Evolutionary conservation across 2,113 vertebrate genomes (phyloP), one percentile per base, ranked within the genome.

Genomic region (Miniopterus natalensis): DNA sequence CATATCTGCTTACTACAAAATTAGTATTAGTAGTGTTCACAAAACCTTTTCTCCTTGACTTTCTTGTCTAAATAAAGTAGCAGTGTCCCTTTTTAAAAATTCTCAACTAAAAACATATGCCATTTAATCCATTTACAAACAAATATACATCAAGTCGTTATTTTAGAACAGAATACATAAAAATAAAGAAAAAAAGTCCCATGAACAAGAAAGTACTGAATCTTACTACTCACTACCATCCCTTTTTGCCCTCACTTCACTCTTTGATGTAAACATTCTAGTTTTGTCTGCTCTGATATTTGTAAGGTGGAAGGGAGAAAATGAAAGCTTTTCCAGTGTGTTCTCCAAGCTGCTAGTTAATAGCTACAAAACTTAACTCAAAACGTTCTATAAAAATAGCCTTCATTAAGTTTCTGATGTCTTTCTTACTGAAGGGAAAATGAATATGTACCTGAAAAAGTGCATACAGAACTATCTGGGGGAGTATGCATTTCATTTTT

Each of bases 291-390:
- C 57, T 94, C 27, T 89, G 53, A 83, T 87, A 94, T 96, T 96
- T 92, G 51, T 70, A 94, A 90, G 77, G 12, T 73, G 20, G 57
- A 92, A 94, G 49, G 31, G 20, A 29, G 36, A 13, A 93, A 74
- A 84, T 79, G 36, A 80, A 93, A 88, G n/a, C 4, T 87, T 96
- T 92, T 89, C 79, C 84, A 92, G 18, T 68, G 49, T 86, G 21
- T 89, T 96, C 51, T 79, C 84, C 93, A 96, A 96, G 88, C 27
- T 84, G 21, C 45, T 55, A 68, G 29, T 96, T 85, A 95, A 95
- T 80, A 92, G 66, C 68, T 80, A 92, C 53, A 86, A 68, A 83
- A 77, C 45, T 77, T 95, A 93, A 91, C 73, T 68, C 84, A 81
- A 94, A 96, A 88, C 27, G 13, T 86, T 61, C 79, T 93, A 84